phyloP scores from a whole-genome alignment of 2,797 vertebrate genomes.

The Rhabdophis nuchalis region DNA sequence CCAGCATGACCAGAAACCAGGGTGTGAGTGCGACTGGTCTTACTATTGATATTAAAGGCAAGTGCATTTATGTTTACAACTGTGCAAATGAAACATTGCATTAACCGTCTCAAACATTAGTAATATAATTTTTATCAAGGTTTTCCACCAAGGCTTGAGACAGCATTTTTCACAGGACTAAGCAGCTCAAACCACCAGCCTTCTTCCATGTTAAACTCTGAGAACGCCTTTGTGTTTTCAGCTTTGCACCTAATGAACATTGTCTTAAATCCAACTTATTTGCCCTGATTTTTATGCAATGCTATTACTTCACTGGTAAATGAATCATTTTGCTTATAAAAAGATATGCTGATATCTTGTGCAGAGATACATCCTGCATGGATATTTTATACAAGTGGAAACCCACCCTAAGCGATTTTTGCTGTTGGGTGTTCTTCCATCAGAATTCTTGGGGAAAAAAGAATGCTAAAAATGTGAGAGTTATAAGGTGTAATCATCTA shows the following conservation, averaged over 20 bases:
- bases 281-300: background rate
- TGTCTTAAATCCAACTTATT: background rate
- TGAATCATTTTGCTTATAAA: background rate
- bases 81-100: background rate
- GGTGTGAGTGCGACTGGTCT: constrained; percentile 40
- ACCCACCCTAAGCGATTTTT: background rate
- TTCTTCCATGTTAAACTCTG: background rate
- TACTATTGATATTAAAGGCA: constrained; percentile 20
- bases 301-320: background rate
- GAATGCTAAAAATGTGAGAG: background rate
- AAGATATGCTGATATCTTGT: background rate
- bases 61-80: background rate
- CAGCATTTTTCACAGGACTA: background rate
- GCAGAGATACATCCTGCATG: background rate
- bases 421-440: constrained; percentile 10
- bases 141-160: background rate
- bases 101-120: background rate
- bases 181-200: background rate
- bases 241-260: background rate
- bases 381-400: background rate
- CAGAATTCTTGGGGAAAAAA: constrained; percentile 9
- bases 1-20: background rate
- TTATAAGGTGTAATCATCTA: constrained; percentile 13
- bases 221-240: background rate
- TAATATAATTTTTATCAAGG: background rate